These are phyloP conservation scores for Yasuhikotakia modesta DNA, from an alignment of 2,797 vertebrate species.

Conservation along the genomic window DNA sequence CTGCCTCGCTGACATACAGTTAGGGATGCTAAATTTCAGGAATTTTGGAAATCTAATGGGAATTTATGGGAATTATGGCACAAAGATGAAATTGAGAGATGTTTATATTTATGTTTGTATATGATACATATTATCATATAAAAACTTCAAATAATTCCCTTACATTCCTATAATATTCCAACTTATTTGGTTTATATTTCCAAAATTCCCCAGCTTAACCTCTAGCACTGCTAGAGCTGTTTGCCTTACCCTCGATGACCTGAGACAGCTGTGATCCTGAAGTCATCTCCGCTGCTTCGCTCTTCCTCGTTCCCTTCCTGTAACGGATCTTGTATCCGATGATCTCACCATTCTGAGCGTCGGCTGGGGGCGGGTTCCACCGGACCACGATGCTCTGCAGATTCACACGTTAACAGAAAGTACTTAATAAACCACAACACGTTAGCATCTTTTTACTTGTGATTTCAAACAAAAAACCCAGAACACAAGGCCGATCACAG, in stretches of 20 bases:
- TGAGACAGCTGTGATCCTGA: slow-evolving; percentile 86
- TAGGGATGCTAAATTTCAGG: no score
- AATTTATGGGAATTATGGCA: no score
- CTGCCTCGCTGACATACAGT: no score
- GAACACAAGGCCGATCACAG: not conserved
- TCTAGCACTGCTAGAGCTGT: not conserved
- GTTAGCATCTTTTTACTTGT: not conserved
- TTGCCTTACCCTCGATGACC: slow-evolving; percentile 86
- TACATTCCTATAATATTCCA: no score
- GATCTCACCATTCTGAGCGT: slow-evolving; percentile 90
- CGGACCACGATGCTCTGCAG: slow-evolving; percentile 89
- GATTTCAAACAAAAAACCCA: slow-evolving; percentile 48
- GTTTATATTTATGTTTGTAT: no score
- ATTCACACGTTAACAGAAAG: not conserved
- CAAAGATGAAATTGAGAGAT: no score
- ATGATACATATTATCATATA: no score
- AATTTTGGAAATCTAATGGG: no score
- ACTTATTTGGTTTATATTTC: no score
- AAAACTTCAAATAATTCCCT: no score
- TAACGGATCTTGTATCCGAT: slow-evolving; percentile 94
- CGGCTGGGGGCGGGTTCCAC: slow-evolving; percentile 90
- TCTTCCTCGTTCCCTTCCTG: slow-evolving; percentile 89
- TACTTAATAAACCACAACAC: not conserved
- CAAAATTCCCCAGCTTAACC: not conserved
- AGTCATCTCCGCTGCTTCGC: slow-evolving; percentile 86